Evolutionary conservation across 2,113 vertebrate species (phyloP).

Genomic region (Scopus umbretta): DNA sequence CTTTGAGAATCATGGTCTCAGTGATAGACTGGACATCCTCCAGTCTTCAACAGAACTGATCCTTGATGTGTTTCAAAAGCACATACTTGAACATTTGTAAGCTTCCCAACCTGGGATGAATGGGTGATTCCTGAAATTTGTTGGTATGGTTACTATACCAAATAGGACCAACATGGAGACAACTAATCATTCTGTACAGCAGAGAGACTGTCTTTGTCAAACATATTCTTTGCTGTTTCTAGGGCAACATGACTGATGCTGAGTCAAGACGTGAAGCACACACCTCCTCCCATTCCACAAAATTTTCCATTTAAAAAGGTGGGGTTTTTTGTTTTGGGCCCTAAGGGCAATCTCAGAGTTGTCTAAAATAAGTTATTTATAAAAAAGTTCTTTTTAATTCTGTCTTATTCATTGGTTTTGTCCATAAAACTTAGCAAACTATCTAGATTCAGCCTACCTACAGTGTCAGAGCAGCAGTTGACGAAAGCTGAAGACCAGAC

Average conservation of each 20-base stretch:
- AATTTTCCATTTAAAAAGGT: neutral
- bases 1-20: neutral
- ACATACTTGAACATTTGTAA: neutral
- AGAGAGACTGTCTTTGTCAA: neutral
- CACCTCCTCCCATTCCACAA: neutral
- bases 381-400: neutral
- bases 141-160: neutral
- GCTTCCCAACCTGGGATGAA: neutral
- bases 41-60: neutral
- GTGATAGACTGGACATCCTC: accelerated
- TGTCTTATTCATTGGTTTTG: neutral
- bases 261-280: neutral
- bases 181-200: neutral
- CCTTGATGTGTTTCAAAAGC: neutral
- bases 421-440: neutral
- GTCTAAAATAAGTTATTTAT: neutral
- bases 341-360: neutral
- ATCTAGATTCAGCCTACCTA: neutral
- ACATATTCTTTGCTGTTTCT: neutral
- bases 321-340: neutral
- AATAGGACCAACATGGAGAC: neutral
- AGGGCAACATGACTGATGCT: neutral
- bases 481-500: neutral
- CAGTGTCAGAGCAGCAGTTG: neutral
- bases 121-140: neutral